Evolutionary conservation across 2,888 invertebrate species (phyloP).

Genomic region (Craniophora ligustri): DNA sequence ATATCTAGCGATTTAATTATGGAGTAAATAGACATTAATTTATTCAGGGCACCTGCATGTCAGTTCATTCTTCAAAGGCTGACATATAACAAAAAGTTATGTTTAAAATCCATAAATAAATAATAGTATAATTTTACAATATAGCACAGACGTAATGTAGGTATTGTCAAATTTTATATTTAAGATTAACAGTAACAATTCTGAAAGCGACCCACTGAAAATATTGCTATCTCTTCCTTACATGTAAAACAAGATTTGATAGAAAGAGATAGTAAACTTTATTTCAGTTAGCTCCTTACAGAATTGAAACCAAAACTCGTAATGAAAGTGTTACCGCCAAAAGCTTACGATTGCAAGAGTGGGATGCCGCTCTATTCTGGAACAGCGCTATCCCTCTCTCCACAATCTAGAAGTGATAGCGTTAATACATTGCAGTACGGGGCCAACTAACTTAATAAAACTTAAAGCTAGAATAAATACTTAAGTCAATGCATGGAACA

Average conservation of each 20-base stretch:
- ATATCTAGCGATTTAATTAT: slow-evolving; percentile 47
- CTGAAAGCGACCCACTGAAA: not conserved
- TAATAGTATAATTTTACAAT: slow-evolving; percentile 31
- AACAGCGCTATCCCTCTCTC: not conserved
- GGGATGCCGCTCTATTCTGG: not conserved
- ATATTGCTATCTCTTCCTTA: not conserved
- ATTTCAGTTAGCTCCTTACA: no score
- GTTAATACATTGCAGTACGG: not conserved
- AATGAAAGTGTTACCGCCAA: no score
- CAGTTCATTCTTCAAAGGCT: not conserved
- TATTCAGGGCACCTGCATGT: slow-evolving; percentile 3
- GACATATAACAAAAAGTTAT: not conserved
- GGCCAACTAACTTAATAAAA: slow-evolving; percentile 34
- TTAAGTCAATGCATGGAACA: slow-evolving; percentile 74
- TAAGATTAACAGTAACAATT: not conserved
- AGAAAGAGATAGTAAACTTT: not conserved
- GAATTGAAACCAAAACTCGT: not conserved
- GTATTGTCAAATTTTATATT: slow-evolving; percentile 46
- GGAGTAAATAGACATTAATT: slow-evolving; percentile 17
- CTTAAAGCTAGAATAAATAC: slow-evolving; percentile 82
- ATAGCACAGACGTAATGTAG: slow-evolving; percentile 15
- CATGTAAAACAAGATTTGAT: not conserved
- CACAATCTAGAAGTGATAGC: not conserved
- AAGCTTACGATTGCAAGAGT: not conserved
- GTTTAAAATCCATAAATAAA: slow-evolving; percentile 26